Conservation (phyloP, 2,888 invertebrate genomes). For the Lasioglossum vierecki region DNA sequence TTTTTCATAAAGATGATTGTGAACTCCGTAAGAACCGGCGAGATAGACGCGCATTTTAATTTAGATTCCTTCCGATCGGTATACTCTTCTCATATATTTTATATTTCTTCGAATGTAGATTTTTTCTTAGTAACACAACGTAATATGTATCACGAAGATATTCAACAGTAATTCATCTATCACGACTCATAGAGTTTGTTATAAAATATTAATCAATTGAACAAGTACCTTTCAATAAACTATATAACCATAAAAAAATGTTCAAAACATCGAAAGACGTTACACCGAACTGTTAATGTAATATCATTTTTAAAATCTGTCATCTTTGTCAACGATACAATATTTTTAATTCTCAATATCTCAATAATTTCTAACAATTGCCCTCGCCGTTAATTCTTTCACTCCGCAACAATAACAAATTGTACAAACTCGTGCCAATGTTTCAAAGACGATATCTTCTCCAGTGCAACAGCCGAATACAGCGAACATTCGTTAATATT, state of each 20-base stretch:
- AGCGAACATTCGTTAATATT: background rate
- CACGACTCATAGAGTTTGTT: background rate
- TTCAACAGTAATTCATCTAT: background rate
- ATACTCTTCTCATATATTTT: background rate
- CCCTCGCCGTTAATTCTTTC: background rate
- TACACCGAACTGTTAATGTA: background rate
- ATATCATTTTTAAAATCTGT: background rate
- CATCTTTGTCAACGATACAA: background rate
- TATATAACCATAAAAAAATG: constrained; percentile 1
- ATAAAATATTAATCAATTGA: background rate
- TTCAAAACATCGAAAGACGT: background rate
- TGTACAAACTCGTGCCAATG: background rate
- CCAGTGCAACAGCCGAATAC: background rate
- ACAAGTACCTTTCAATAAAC: background rate
- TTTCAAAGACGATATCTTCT: background rate
- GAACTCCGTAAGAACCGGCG: background rate
- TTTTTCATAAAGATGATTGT: background rate
- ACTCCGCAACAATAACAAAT: background rate
- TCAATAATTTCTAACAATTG: background rate
- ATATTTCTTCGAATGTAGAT: background rate
- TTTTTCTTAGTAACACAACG: background rate
- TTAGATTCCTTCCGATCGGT: background rate
- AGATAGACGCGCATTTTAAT: constrained; percentile 11
- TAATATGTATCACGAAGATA: background rate
- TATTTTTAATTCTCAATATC: background rate